These are phyloP conservation scores for Thomomys bottae DNA, from an alignment of 2,113 vertebrate species.

Conservation along the genomic window DNA sequence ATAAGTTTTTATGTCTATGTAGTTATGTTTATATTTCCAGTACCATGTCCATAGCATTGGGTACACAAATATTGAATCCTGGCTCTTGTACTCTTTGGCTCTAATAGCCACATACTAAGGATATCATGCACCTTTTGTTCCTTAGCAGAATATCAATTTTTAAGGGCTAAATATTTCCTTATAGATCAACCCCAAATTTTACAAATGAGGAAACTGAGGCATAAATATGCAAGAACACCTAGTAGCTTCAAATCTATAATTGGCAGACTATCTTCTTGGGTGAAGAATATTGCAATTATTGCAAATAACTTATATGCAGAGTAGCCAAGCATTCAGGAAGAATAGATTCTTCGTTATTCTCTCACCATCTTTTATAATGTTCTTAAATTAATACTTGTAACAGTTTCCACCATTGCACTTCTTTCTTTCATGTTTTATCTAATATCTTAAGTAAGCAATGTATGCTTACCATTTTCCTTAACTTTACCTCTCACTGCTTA, in stretches of 20 bases:
- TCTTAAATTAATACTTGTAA: conserved; percentile 69
- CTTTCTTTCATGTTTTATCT: conserved; percentile 68
- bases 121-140: too few species aligned
- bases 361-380: conserved; percentile 60
- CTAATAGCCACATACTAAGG: too few species aligned
- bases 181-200: neutral
- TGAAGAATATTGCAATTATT: conserved; percentile 34
- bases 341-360: conserved; percentile 71
- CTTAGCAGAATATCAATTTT: neutral
- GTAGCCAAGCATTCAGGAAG: conserved; percentile 64
- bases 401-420: conserved; percentile 73
- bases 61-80: too few species aligned
- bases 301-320: conserved; percentile 33
- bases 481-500: neutral
- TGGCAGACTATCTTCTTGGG: neutral
- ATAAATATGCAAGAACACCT: neutral
- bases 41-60: too few species aligned
- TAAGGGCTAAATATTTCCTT: neutral
- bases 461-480: neutral
- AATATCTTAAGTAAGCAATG: conserved; percentile 9
- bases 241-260: neutral
- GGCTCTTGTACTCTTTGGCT: too few species aligned
- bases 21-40: too few species aligned
- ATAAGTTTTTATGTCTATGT: too few species aligned
- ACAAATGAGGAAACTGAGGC: too few species aligned